Evolutionary conservation across 2,113 vertebrate genomes (phyloP), one percentile per base, ranked within the genome.

Genomic region (Sapayoa aenigma): DNA sequence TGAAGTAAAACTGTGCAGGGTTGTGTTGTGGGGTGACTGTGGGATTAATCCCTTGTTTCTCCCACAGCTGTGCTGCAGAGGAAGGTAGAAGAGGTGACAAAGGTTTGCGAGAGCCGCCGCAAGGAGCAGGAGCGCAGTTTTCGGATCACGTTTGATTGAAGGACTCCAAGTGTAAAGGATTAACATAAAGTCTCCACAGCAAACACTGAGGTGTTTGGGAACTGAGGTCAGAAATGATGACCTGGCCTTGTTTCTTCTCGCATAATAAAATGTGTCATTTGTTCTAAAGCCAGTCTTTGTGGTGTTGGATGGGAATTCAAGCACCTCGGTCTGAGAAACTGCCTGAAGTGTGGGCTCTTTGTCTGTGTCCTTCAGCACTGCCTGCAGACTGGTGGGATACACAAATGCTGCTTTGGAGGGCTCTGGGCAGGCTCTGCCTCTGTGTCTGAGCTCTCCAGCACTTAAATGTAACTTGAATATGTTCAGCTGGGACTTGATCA

Each of bases 121-220:
- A 99, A 99, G 92, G 99, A 99, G 91, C 99, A 99, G 81, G 99
- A 99, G 93, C 99, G 99, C 95, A 98, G 98, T 89, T 99, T 98
- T 88, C 97, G 99, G 20, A 98, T 99, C 83, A 97, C 98, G 0
- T 99, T 99, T 71, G 98, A 98, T 30, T 98, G 93, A 98, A 50
- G 3, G 23, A 27, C 3, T 53, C 44, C 2, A 15, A 3, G 15
- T 17, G 50, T 16, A 12, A 35, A 37, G 53, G 8, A 23, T 33
- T 12, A 19, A 21, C 15, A 5, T 21, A 12, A 46, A 52, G 1
- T 16, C n/a, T 66, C 28, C 22, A 7, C 8, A 65, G 53, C 12
- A 42, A 30, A 28, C 3, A 17, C 31, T 18, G 39, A 44, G 44
- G 12, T 44, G 44, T 44, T 44, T 44, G 25, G 63, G 35, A 55